Evolutionary conservation across 2,113 vertebrate genomes (phyloP).

Genomic region (Daboia siamensis): DNA sequence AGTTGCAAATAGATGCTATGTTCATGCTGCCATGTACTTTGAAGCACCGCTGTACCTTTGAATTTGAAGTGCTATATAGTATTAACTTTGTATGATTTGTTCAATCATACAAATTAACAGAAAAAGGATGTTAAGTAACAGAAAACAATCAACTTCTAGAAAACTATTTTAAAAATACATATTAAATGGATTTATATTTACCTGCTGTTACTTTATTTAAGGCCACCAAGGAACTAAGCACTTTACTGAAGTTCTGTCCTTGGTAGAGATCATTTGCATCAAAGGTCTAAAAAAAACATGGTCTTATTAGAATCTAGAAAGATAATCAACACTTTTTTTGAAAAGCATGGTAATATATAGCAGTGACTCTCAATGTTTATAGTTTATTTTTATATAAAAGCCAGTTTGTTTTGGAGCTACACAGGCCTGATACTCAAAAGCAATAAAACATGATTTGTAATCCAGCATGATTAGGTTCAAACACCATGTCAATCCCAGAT

Average conservation of each 20-base stretch:
- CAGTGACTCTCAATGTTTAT: neutral
- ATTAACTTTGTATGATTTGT: neutral
- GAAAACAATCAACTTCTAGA: neutral
- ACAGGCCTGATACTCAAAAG: neutral
- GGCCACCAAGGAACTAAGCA: conserved; percentile 90
- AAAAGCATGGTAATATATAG: neutral
- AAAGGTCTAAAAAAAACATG: conserved; percentile 81
- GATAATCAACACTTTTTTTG: neutral
- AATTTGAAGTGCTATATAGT: neutral
- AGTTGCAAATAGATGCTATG: neutral
- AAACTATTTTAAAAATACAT: neutral
- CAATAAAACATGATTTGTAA: neutral
- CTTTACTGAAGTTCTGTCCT: conserved; percentile 94
- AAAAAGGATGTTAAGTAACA: neutral
- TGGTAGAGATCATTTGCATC: conserved; percentile 96
- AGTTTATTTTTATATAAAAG: neutral
- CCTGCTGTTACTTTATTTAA: conserved; percentile 97
- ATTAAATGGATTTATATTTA: neutral
- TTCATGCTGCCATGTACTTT: neutral
- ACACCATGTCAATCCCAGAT: neutral
- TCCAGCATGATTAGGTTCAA: neutral
- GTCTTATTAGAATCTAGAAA: neutral
- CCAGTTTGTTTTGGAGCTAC: neutral
- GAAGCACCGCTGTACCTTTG: neutral
- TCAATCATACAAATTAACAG: neutral